These are phyloP conservation scores for Pipistrellus kuhlii DNA, from an alignment of 2,797 vertebrate genomes.

Conservation along the genomic window DNA sequence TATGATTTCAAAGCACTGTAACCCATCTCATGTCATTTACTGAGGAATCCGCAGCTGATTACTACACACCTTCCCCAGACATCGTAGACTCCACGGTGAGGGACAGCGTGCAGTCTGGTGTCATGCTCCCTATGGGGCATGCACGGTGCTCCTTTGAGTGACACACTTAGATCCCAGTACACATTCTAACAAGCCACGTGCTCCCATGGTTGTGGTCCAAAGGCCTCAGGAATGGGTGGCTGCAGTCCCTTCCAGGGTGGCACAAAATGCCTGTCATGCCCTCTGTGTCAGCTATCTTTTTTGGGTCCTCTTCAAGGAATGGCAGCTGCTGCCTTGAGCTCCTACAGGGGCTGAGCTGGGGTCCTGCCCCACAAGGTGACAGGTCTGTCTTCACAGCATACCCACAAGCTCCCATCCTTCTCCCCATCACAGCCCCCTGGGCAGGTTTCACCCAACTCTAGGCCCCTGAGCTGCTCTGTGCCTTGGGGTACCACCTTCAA, in stretches of 20 bases:
- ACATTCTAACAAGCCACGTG: neutral
- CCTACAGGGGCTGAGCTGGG: neutral
- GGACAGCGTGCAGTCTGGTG: neutral
- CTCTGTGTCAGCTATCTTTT: neutral
- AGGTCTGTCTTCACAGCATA: neutral
- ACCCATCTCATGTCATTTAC: neutral
- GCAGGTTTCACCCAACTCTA: neutral
- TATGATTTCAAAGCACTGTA: neutral
- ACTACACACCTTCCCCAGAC: neutral
- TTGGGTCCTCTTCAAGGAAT: neutral
- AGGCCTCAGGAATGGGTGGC: fast-evolving
- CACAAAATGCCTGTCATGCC: neutral
- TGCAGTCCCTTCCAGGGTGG: neutral
- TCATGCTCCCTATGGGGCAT: neutral
- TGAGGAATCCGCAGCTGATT: neutral
- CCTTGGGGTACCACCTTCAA: neutral
- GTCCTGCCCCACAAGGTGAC: neutral
- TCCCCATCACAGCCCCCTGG: neutral
- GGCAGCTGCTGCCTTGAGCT: neutral
- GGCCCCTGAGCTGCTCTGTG: neutral
- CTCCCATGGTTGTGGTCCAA: neutral
- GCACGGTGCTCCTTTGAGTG: neutral
- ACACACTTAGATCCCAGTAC: neutral
- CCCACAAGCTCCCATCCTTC: neutral
- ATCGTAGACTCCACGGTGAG: neutral